Evolutionary conservation across 2,888 invertebrate species (phyloP), one percentile per base, ranked within the genome.

Genomic region (Trichacis sp.): DNA sequence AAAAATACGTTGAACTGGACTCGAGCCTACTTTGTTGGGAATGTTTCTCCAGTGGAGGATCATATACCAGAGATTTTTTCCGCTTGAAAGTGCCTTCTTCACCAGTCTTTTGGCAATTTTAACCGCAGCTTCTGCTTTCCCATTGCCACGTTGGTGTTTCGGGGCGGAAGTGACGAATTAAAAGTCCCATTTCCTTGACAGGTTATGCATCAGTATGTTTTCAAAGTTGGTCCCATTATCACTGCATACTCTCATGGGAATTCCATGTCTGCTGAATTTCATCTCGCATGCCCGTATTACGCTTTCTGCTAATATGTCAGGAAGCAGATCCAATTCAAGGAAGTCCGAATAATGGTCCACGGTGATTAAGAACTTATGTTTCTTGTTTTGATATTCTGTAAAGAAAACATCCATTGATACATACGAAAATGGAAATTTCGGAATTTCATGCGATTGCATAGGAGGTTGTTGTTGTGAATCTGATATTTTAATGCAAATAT

Each of bases 31-130:
- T 19, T 52, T n/a, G 4, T 52, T 63, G 12, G 57, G 57, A 1
- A 53, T 64, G 18, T 65, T 70, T 3, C 62, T 19, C 9, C 51
- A 64, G 15, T 64, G 63, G 11, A 68, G 15, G 0, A 70, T 17
- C 9, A 61, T 51, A 12, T 42, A 17, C 33, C 54, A 40, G 6
- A 57, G 20, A 33, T 69, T 64, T 24, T 57, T 61, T 8, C 40
- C 12, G 17, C 58, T 57, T 12, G 14, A 1, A 4, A 40, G 15
- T 0, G 40, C 33, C 20, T 65, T 61, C 48, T 61, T 54, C 12
- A 65, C 19, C 11, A 65, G n/a, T n/a, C n/a, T n/a, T n/a, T n/a
- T n/a, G n/a, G n/a, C n/a, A n/a, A n/a, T n/a, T n/a, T n/a, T n/a
- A n/a, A n/a, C n/a, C n/a, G n/a, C n/a, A n/a, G n/a, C n/a, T n/a